Evolutionary conservation across 2,888 invertebrate species (phyloP).

Genomic region (Tetragonisca angustula): DNA sequence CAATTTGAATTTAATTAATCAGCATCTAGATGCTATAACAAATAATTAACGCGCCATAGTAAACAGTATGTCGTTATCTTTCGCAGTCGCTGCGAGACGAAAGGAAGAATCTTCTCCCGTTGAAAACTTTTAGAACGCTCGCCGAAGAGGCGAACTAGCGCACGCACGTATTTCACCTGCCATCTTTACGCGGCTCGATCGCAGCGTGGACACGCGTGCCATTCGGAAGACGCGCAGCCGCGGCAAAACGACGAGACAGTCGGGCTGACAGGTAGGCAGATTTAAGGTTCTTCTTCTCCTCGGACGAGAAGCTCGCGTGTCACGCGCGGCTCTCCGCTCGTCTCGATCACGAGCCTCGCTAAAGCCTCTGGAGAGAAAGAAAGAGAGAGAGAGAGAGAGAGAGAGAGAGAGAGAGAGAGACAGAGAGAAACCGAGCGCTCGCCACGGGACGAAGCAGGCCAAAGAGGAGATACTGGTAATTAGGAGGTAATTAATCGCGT

Average conservation of each 20-base stretch:
- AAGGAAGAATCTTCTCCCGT: not conserved
- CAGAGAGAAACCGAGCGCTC: constrained; percentile 45
- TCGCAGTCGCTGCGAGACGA: no score
- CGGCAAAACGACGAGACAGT: constrained; percentile 45
- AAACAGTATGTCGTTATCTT: no score
- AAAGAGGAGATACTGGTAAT: constrained; percentile 75
- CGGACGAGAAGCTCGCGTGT: constrained; percentile 57
- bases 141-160: not conserved
- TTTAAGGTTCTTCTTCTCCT: constrained; percentile 53
- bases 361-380: constrained; percentile 39
- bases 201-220: constrained; percentile 45
- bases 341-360: not conserved
- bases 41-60: no score
- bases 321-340: constrained; percentile 22
- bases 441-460: constrained; percentile 49
- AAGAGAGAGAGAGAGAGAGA: constrained; percentile 51
- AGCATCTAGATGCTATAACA: no score
- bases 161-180: constrained; percentile 36
- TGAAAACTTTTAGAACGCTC: not conserved
- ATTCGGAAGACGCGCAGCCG: constrained; percentile 50
- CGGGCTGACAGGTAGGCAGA: constrained; percentile 57
- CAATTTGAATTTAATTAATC: no score
- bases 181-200: constrained; percentile 40
- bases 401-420: constrained; percentile 50
- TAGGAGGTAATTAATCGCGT: constrained; percentile 81